phyloP scores from a whole-genome alignment of 2,888 invertebrate genomes.

The Rhimphoctona megacephalus region DNA sequence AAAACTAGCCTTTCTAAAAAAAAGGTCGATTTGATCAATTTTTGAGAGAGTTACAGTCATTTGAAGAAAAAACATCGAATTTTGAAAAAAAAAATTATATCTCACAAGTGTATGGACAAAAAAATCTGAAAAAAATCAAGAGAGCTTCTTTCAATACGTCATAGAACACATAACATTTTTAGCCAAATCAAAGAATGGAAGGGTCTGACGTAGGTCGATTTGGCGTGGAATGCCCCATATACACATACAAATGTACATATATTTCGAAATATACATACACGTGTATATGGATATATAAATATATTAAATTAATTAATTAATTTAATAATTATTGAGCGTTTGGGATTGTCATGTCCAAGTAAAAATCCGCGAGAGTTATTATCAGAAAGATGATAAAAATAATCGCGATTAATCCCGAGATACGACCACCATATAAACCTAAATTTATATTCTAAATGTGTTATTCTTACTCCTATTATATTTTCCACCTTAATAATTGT shows the following conservation, averaged over 20 bases:
- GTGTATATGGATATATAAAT: slow-evolving; percentile 23
- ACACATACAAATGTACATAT: slow-evolving; percentile 33
- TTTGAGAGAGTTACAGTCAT: too few species aligned
- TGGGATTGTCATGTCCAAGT: slow-evolving; percentile 73
- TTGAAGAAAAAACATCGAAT: too few species aligned
- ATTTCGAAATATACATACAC: not conserved
- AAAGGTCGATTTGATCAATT: too few species aligned
- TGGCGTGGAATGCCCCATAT: too few species aligned
- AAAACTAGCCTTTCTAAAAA: too few species aligned
- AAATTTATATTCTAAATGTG: slow-evolving; percentile 43
- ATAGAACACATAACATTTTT: too few species aligned
- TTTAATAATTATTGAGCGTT: slow-evolving; percentile 74
- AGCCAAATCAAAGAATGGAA: too few species aligned
- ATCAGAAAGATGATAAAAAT: slow-evolving; percentile 35
- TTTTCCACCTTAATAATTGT: slow-evolving; percentile 30
- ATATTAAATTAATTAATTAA: not conserved
- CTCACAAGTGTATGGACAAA: too few species aligned
- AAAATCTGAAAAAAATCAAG: too few species aligned
- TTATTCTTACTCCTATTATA: slow-evolving; percentile 35
- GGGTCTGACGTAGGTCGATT: too few species aligned
- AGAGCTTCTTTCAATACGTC: too few species aligned
- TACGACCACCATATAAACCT: slow-evolving; percentile 62
- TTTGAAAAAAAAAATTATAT: too few species aligned
- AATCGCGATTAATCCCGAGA: slow-evolving; percentile 57
- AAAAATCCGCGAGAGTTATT: slow-evolving; percentile 45